phyloP scores from a whole-genome alignment of 2,797 vertebrate genomes.

The Macrochelys suwanniensis region DNA sequence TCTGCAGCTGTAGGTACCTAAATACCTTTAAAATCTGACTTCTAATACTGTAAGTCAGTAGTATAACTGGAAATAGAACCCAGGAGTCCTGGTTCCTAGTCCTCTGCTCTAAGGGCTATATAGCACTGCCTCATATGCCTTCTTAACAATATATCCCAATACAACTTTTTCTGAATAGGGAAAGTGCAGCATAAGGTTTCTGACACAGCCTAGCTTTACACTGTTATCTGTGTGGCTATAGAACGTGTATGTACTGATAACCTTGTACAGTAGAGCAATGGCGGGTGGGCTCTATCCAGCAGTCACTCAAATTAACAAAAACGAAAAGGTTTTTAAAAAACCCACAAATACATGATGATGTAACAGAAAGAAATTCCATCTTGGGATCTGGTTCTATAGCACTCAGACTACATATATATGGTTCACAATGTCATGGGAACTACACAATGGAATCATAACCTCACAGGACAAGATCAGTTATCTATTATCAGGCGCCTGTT shows the following conservation, averaged over 20 bases:
- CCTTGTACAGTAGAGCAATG: not conserved
- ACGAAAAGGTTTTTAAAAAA: not conserved
- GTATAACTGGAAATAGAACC: not conserved
- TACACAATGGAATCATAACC: not conserved
- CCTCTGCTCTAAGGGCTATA: not conserved
- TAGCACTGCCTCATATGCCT: not conserved
- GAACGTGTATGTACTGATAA: not conserved
- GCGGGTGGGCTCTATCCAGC: not conserved
- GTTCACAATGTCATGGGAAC: fast-evolving
- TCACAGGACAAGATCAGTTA: not conserved
- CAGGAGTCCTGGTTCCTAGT: constrained; percentile 14
- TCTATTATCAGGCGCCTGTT: not conserved
- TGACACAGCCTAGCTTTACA: fast-evolving
- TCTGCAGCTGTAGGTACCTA: not conserved
- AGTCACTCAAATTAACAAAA: not conserved
- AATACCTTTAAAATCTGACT: constrained; percentile 50
- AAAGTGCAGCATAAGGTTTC: not conserved
- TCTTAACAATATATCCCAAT: not conserved
- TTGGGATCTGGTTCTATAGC: not conserved
- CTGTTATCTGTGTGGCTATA: not conserved
- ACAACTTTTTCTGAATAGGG: not conserved
- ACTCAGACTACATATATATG: fast-evolving
- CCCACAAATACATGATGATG: not conserved
- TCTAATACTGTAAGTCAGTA: not conserved
- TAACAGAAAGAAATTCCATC: not conserved